Base-by-base conservation (phyloP, 2,797 vertebrate species). In the Psittacula echo region DNA sequence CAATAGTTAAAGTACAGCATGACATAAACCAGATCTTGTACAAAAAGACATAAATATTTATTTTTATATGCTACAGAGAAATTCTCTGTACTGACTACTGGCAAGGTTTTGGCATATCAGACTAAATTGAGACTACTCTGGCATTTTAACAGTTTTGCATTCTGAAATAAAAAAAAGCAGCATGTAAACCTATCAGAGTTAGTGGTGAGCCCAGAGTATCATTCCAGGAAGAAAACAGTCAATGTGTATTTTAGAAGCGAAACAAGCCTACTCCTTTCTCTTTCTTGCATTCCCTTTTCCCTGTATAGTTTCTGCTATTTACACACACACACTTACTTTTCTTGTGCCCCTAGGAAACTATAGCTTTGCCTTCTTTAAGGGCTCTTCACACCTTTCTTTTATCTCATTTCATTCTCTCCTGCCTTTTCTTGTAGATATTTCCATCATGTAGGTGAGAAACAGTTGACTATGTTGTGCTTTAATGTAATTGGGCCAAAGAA, bases 11-110 rank as follows among this genome's bases (percentile, higher is more conserved):
- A 82, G 42, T 53, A 70, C 30, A 68, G 39, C 32, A 44, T 79
- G 88, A 93, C 66, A 62, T 60, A 92, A 94, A 85, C 30, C 86
- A 90, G 75, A 79, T 90, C 91, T 93, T 26, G 37, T 90, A 80
- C 47, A 94, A 83, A 88, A 92, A 71, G 47, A 44, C 34, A 84
- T 51, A 76, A 85, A 77, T 91, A 89, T 61, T 83, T 85, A 27
- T 68, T 85, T 85, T 83, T 61, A 26, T 71, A 26, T 45, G 29
- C 66, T 72, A 45, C 68, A 84, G 82, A 79, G 54, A 79, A 91
- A 74, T 93, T 66, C 20, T 77, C 22, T 87, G 7, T 68, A 72
- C 37, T 76, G 77, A 64, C 44, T 76, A 7, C 30, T 83, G 77
- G 67, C 30, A 86, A 74, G 39, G 47, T 78, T 51, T 76, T 87